Evolutionary conservation across 1,140 invertebrate genomes (phyloP), one percentile per base, ranked within the genome.

Genomic region (Eumaeus atala): DNA sequence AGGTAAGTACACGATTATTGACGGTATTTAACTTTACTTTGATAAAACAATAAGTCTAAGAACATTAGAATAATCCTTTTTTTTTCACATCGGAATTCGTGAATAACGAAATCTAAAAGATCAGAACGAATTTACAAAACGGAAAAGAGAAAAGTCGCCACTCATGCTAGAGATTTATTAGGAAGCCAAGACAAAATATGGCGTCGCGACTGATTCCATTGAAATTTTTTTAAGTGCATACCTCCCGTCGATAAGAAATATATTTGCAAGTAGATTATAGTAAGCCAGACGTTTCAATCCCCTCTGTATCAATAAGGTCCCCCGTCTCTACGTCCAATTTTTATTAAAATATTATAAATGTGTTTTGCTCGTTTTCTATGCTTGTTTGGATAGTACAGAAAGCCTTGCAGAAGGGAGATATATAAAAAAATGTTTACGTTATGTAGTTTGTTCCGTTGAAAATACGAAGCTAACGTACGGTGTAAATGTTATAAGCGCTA

Each of bases 201-300:
- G 40, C 40, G 40, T 44, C 40, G 40, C 14, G 40, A 44, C 40
- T 9, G 40, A 44, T 44, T 44, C 40, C 40, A 44, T 44, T 44
- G 40, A 44, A 44, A 44, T 14, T 44, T 44, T 44, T 44, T 44
- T 44, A 44, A 44, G 40, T 44, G 40, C 40, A 44, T 44, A 44
- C 40, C 40, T 44, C 40, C 14, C 40, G 38, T 40, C 40, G 40
- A 44, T 44, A 16, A 44, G 16, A 44, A 44, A 44, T 44, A 16
- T 16, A 44, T 44, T 44, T 44, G 16, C 40, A 44, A 44, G 40
- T 16, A 44, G 40, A 44, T 16, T 16, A 16, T 44, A 44, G 40
- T 44, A 16, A 44, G 40, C 40, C 40, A 44, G 40, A 44, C 40
- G 17, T 44, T 44, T 44, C 17, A 28, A 28, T 17, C 14, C 14